A percentile compares a stretch with the other conserved stretches of the same genome.
Evolutionary conservation across 2,888 invertebrate genomes (phyloP).

Genomic region (Danaus chrysippus): DNA sequence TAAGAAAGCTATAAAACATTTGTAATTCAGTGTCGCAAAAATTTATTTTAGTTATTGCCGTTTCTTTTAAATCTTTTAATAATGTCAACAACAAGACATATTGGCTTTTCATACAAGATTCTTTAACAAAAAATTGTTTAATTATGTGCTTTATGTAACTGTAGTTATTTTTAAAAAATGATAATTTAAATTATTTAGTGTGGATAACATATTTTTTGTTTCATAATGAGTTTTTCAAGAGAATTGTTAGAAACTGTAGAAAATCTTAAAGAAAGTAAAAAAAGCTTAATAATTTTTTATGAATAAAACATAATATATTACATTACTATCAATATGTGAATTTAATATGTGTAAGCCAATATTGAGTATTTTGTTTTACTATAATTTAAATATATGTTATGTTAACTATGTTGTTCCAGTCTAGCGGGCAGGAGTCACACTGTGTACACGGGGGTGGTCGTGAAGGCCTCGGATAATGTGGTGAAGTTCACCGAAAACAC

Average conservation of each 20-base stretch:
- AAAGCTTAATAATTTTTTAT: no score
- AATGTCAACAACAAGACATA: neutral
- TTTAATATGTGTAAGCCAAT: neutral
- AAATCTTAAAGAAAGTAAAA: no score
- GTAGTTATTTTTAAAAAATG: no score
- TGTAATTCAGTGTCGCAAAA: neutral
- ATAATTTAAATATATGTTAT: no score
- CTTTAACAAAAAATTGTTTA: no score
- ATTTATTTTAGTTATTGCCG: neutral
- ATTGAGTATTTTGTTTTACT: neutral
- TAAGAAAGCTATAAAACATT: neutral
- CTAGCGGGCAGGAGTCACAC: slow-evolving; percentile 88
- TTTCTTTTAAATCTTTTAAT: neutral
- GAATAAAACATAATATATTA: no score
- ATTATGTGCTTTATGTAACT: no score
- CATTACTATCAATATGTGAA: neutral
- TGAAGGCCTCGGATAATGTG: slow-evolving; percentile 80
- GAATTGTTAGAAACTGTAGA: no score
- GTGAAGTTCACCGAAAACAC: slow-evolving; percentile 89
- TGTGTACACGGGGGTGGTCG: slow-evolving; percentile 92
- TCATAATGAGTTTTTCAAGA: no score
- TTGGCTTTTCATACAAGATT: neutral
- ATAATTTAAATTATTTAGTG: no score
- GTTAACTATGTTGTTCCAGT: slow-evolving; percentile 61
- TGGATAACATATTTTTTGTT: no score